These are phyloP conservation scores for Cosmia trapezina DNA, from an alignment of 2,888 invertebrate genomes.

Conservation along the genomic window DNA sequence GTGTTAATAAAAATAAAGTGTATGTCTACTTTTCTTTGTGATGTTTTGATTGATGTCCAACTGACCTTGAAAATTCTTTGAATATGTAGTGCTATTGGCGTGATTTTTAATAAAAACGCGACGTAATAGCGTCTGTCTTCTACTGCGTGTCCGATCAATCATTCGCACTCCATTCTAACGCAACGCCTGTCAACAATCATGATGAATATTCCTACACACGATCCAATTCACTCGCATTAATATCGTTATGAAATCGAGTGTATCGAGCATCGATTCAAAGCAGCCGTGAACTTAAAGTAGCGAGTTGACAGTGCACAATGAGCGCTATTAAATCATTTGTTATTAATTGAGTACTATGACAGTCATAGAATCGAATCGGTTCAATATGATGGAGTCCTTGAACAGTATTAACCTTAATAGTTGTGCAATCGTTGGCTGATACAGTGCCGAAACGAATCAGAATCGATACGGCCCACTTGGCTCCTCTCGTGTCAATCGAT, in stretches of 20 bases:
- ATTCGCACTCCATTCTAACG: slow-evolving; percentile 72
- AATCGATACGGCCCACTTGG: slow-evolving; percentile 80
- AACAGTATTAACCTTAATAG: slow-evolving; percentile 81
- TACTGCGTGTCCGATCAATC: slow-evolving; percentile 76
- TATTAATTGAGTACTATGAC: slow-evolving; percentile 78
- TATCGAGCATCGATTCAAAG: slow-evolving; percentile 73
- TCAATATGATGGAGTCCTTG: slow-evolving; percentile 82
- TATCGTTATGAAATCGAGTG: slow-evolving; percentile 76
- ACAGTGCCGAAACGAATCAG: slow-evolving; percentile 81
- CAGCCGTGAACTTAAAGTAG: slow-evolving; percentile 78
- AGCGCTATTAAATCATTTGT: slow-evolving; percentile 77
- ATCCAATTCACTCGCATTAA: slow-evolving; percentile 74
- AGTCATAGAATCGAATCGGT: slow-evolving; percentile 74
- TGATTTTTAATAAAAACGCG: slow-evolving; percentile 59
- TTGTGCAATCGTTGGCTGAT: slow-evolving; percentile 78
- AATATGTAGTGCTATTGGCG: slow-evolving; percentile 49
- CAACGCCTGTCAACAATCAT: slow-evolving; percentile 77
- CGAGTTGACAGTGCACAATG: slow-evolving; percentile 74
- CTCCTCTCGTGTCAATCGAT: slow-evolving; percentile 76
- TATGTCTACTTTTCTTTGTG: slow-evolving; percentile 51
- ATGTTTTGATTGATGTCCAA: slow-evolving; percentile 65
- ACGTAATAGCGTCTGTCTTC: slow-evolving; percentile 69
- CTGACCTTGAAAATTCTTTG: slow-evolving; percentile 65
- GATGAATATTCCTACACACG: slow-evolving; percentile 77
- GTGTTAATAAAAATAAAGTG: slow-evolving; percentile 52